Evolutionary conservation across 2,797 vertebrate genomes (phyloP).

Genomic region (Pyrocephalus nanus): DNA sequence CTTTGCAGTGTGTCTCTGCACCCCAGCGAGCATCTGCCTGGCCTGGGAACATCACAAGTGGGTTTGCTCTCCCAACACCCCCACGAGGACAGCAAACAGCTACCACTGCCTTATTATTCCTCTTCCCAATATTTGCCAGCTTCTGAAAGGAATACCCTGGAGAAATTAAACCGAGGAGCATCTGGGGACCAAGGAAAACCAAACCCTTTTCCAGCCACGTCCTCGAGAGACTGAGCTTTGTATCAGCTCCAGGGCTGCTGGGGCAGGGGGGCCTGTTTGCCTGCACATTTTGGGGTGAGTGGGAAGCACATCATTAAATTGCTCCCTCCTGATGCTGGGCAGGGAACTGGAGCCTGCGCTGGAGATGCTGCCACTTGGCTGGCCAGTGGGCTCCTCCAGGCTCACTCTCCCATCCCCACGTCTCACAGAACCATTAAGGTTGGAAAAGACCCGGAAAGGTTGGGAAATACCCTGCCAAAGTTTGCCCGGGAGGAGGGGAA

Average conservation of each 20-base stretch:
- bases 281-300: rapidly evolving
- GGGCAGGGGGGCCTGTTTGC: not conserved
- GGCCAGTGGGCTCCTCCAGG: rapidly evolving
- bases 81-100: not conserved
- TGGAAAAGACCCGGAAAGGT: not conserved
- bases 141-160: not conserved
- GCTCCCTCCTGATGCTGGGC: rapidly evolving
- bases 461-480: not conserved
- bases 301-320: not conserved
- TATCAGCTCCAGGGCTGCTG: not conserved
- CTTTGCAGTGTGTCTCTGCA: rapidly evolving
- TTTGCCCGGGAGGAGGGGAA: not conserved
- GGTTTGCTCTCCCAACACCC: not conserved
- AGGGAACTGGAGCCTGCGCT: rapidly evolving
- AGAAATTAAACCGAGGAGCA: rapidly evolving
- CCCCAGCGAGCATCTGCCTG: not conserved
- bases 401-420: rapidly evolving
- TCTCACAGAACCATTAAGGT: not conserved
- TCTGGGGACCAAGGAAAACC: not conserved
- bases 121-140: not conserved
- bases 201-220: not conserved
- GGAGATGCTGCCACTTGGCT: not conserved
- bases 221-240: not conserved
- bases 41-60: not conserved
- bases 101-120: not conserved